A percentile compares a stretch with the other conserved stretches of the same genome.
phyloP scores from a whole-genome alignment of 2,797 vertebrate genomes.

The Sebastes elongatus region DNA sequence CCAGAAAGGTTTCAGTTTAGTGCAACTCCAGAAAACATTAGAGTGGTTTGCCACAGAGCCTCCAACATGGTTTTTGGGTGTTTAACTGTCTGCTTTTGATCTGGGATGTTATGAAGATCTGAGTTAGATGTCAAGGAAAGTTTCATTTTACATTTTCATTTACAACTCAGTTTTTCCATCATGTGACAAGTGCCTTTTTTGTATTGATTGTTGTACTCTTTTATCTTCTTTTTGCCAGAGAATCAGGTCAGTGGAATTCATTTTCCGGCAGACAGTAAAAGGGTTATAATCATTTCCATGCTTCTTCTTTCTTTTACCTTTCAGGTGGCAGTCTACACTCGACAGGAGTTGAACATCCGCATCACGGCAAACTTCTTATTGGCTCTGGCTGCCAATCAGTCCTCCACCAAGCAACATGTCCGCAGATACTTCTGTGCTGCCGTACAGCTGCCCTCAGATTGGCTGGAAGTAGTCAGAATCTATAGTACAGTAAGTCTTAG shows the following conservation, averaged over 20 bases:
- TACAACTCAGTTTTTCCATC: not conserved
- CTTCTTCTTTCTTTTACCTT: not conserved
- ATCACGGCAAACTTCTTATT: conserved; percentile 88
- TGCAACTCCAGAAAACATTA: not conserved
- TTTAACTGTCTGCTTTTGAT: not conserved
- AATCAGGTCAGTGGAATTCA: not conserved
- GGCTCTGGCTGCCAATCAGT: conserved; percentile 84
- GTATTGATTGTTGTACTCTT: not conserved
- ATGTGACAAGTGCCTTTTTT: not conserved
- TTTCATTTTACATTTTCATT: not conserved
- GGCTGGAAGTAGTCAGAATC: conserved; percentile 88
- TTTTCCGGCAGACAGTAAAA: not conserved
- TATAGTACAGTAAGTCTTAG: conserved; percentile 75
- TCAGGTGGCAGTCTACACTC: conserved; percentile 88
- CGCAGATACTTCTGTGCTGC: conserved; percentile 88
- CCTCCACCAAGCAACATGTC: conserved; percentile 82
- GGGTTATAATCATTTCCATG: not conserved
- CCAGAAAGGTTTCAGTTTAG: no score
- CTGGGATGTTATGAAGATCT: not conserved
- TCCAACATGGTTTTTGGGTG: not conserved
- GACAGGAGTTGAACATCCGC: conserved; percentile 89
- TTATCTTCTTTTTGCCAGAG: not conserved
- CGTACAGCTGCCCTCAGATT: conserved; percentile 90
- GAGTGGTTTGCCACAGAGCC: not conserved
- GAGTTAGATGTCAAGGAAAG: not conserved